Percentiles rank a stretch among this genome's conserved stretches.
Evolutionary conservation across 2,113 vertebrate genomes (phyloP).

Genomic region (Ariopsis seemanni): DNA sequence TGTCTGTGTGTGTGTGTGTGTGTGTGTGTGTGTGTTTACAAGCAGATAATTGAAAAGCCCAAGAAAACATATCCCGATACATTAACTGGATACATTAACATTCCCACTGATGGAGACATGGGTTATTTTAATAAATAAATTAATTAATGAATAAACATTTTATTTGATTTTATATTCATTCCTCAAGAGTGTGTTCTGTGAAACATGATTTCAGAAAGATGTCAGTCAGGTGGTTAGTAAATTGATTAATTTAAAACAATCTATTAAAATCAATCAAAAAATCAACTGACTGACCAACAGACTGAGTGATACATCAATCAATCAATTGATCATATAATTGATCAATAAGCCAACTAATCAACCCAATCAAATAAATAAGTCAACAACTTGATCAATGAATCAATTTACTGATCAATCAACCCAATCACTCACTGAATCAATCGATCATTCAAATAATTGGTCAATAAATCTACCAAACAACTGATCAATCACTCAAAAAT

Average conservation of each 20-base stretch:
- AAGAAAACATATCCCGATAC: not conserved
- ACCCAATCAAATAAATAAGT: no score
- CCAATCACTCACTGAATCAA: no score
- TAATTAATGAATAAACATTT: not conserved
- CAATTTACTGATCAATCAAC: no score
- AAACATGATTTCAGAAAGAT: not conserved
- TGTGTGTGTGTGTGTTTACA: not conserved
- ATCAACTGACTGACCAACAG: no score
- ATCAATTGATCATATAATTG: no score
- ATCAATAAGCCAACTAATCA: no score
- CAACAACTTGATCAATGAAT: no score
- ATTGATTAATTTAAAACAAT: not conserved
- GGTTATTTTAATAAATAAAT: not conserved
- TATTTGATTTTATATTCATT: not conserved
- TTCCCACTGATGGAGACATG: not conserved
- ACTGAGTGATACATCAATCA: no score
- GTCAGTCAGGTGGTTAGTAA: not conserved
- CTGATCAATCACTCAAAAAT: no score
- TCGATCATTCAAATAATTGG: no score
- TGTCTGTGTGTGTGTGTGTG: not conserved
- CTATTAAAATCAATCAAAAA: not conserved
- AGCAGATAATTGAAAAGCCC: not conserved
- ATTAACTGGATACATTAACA: not conserved
- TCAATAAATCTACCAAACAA: no score
- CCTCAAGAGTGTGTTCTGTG: not conserved